These are phyloP conservation scores for Spilosoma lubricipeda DNA, from an alignment of 2,888 invertebrate species.

Conservation along the genomic window DNA sequence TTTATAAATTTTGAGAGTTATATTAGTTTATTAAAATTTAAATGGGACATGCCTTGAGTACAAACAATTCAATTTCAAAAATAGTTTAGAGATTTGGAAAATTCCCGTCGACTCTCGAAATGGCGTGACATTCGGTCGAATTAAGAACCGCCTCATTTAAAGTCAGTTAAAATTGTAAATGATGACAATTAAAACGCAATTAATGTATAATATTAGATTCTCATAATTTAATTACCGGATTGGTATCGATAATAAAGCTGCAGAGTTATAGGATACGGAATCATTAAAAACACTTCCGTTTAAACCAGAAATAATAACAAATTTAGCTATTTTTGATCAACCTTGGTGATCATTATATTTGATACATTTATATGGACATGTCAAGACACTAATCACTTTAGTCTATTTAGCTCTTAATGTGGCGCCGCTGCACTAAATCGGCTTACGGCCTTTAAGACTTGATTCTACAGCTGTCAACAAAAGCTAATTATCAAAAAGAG, in stretches of 20 bases:
- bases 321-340: slow-evolving; percentile 32
- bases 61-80: no score
- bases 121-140: neutral
- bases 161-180: neutral
- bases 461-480: slow-evolving; percentile 20
- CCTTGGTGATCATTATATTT: slow-evolving; percentile 41
- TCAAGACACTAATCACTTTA: slow-evolving; percentile 29
- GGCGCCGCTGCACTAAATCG: slow-evolving; percentile 32
- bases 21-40: no score
- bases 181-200: slow-evolving; percentile 6
- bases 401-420: slow-evolving; percentile 27
- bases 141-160: neutral
- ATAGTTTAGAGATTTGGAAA: no score
- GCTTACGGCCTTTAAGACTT: slow-evolving; percentile 22
- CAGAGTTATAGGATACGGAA: slow-evolving; percentile 43
- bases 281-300: slow-evolving; percentile 48
- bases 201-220: slow-evolving; percentile 6
- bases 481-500: slow-evolving; percentile 7
- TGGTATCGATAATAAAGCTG: slow-evolving; percentile 29
- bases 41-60: no score
- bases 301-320: slow-evolving; percentile 48
- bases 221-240: slow-evolving; percentile 30
- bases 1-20: no score
- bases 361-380: slow-evolving; percentile 26
- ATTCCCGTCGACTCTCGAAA: no score